Evolutionary conservation across 2,797 vertebrate genomes (phyloP), one percentile per base, ranked within the genome.

Genomic region (Sebastes iracundus): DNA sequence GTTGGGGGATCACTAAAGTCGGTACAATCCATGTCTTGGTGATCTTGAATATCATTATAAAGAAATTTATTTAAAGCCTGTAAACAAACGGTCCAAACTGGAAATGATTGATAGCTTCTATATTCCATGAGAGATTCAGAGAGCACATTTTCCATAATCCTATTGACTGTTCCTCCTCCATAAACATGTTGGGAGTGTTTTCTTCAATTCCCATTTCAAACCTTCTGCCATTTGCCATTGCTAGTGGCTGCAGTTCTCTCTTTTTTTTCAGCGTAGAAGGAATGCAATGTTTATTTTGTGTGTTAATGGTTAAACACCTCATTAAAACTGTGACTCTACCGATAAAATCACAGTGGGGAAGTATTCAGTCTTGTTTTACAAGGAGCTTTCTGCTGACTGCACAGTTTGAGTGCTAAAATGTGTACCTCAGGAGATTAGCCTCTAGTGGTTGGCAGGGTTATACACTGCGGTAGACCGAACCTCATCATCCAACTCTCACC

Each of bases 371-470:
- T 14, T 35, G 33, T 62, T 53, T 52, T 62, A 69, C 42, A 13
- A 64, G 60, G 25, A 46, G n/a, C 11, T 27, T 72, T 59, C 22
- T 65, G 68, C 67, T 79, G 67, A 78, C 35, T 58, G 61, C 66
- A 52, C 49, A 33, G 46, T 53, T 53, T 53, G 66, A 55, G 20
- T 28, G 38, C 27, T 30, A 7, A 7, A n/a, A 28, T 33, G 18
- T 49, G 16, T 60, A 32, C 42, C 35, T 49, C 68, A 25, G 28
- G 60, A 46, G 68, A 64, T 59, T 14, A 38, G 55, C 23, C 33
- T 42, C 33, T 27, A 2, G 38, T 72, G 67, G 33, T 79, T 49
- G 8, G 46, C 52, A 11, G 25, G 33, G n/a, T 64, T 18, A 56
- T 20, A 4, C 32, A 23, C 20, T 66, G 63, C 20, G 65, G 65